These are phyloP conservation scores for Neoarius graeffei DNA, from an alignment of 2,113 vertebrate species.

Conservation along the genomic window DNA sequence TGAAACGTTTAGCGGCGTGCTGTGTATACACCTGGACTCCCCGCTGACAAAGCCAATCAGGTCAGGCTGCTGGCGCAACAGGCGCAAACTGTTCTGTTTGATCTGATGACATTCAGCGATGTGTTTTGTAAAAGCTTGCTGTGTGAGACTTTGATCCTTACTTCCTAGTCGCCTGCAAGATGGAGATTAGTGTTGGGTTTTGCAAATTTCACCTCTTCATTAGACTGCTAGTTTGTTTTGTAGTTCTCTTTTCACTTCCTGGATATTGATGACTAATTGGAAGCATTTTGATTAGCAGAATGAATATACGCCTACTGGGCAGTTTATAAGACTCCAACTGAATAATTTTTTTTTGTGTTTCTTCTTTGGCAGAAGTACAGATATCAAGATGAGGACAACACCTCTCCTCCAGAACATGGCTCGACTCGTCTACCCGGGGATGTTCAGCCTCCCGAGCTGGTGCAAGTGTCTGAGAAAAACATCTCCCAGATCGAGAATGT, in stretches of 20 bases:
- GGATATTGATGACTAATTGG: background rate
- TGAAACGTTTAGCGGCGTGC: constrained; percentile 61
- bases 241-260: background rate
- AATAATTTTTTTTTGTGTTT: background rate
- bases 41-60: constrained; percentile 25
- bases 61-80: constrained; percentile 33
- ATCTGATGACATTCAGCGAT: constrained; percentile 38
- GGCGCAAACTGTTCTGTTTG: constrained; percentile 35
- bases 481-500: constrained; percentile 92
- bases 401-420: constrained; percentile 75
- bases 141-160: constrained; percentile 21
- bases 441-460: constrained; percentile 84
- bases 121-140: constrained; percentile 33
- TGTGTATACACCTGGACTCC: constrained; percentile 59
- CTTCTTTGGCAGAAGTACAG: constrained; percentile 77
- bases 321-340: background rate
- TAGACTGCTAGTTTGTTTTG: background rate
- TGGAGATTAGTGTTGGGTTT: constrained; percentile 33
- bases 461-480: constrained; percentile 92
- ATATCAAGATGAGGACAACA: constrained; percentile 83
- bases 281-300: background rate
- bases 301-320: background rate
- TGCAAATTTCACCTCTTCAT: background rate
- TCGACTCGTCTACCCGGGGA: constrained; percentile 77
- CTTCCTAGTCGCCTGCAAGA: background rate